These are phyloP conservation scores for Notolepis coatsorum DNA, from an alignment of 2,797 vertebrate species.

Conservation along the genomic window DNA sequence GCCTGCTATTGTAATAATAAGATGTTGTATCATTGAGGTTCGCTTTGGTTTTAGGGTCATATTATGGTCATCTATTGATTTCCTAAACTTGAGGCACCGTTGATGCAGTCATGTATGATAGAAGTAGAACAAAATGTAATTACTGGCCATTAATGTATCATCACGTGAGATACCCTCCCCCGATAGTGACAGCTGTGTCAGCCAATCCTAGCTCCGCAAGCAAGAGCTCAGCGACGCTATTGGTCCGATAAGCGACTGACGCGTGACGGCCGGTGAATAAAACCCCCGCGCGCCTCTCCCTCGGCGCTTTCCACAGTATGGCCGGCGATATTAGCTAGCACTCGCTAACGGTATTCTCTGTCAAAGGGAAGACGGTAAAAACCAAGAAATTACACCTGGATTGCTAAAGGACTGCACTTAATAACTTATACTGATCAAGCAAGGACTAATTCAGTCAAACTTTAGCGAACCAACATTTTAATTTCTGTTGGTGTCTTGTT, in stretches of 20 bases:
- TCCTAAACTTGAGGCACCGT: no score
- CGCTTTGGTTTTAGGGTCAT: no score
- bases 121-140: not conserved
- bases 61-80: no score
- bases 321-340: conserved; percentile 99
- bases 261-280: conserved; percentile 71
- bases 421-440: conserved; percentile 75
- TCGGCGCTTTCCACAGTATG: conserved; percentile 97
- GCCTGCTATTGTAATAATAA: no score
- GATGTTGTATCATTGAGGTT: no score
- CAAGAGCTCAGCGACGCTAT: conserved; percentile 3
- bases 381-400: conserved; percentile 92
- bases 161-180: conserved; percentile 29
- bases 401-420: conserved; percentile 84
- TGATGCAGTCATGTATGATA: no score
- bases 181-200: conserved; percentile 37
- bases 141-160: conserved; percentile 13
- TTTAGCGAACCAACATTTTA: conserved; percentile 74
- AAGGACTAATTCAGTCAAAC: conserved; percentile 69
- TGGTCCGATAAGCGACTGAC: conserved; percentile 39
- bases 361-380: conserved; percentile 94
- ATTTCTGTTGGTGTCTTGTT: conserved; percentile 91
- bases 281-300: conserved; percentile 54
- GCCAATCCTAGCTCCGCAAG: conserved; percentile 44
- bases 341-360: conserved; percentile 96